Evolutionary conservation across 92 coral and sea anemone genomes (phyloP), one percentile per base, ranked within the genome.

Genomic region (Zoanthus sansibaricus): DNA sequence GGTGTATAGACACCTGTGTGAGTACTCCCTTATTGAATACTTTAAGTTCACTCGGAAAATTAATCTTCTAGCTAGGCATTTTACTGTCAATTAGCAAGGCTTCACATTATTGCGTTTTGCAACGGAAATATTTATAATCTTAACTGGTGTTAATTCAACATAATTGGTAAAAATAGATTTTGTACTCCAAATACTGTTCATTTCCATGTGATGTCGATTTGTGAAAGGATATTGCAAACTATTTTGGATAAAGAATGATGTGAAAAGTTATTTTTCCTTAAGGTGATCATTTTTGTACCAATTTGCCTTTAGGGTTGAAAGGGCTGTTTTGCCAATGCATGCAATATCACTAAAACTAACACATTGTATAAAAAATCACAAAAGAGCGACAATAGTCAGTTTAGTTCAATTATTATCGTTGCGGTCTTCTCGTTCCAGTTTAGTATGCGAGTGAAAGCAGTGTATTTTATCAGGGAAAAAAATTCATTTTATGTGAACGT

Each of bases 131-230:
- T 46, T 64, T 80, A 37, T 11, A n/a, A 5, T 52, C 70, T 80
- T 80, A 71, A 14, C 25, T 66, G 6, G 85, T 80, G 85, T 80
- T 80, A 80, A 80, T 80, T 80, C 75, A 46, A 64, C 30, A 16
- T 80, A 80, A 80, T 80, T 80, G 75, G 85, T 80, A 80, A 66
- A 80, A 80, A 42, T 46, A 68, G 16, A 58, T 45, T 30, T 67
- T 69, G 74, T 69, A 10, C 74, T 78, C 71, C 51, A 4, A 32
- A 48, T 21, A 12, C 14, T 80, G 85, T 45, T 47, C 75, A 51
- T 66, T 80, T 54, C 75, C 47, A 52, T 44, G 75, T 62, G 6
- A 61, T 2, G 30, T 17, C 9, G 7, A 17, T 62, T n/a, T 21
- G 55, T 49, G 55, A 49, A 62, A 7, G 9, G 6, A 62, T 18